Evolutionary conservation across 2,113 vertebrate species (phyloP).

Genomic region (Tor tambroides): DNA sequence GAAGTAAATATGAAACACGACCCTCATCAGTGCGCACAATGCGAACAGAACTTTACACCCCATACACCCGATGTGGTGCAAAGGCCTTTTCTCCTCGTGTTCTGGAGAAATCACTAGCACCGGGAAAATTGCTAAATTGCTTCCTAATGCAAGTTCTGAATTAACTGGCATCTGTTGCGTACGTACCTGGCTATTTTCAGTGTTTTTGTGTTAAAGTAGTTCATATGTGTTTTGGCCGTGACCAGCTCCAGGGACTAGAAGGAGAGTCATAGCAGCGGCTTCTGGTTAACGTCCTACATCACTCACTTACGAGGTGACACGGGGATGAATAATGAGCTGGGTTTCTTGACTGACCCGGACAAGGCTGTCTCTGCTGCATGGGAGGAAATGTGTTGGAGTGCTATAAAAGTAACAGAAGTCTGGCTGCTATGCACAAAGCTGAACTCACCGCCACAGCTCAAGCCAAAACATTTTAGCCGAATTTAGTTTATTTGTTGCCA

Average conservation of each 20-base stretch:
- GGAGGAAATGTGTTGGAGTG: background rate
- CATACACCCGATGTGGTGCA: background rate
- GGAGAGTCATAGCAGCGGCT: background rate
- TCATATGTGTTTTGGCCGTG: background rate
- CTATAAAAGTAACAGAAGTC: background rate
- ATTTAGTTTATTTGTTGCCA: background rate
- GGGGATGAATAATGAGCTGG: constrained; percentile 46
- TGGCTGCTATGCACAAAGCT: background rate
- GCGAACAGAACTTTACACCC: too few species aligned
- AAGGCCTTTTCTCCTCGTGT: background rate
- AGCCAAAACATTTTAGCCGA: background rate
- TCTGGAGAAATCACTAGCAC: background rate
- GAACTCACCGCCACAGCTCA: background rate
- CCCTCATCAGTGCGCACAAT: background rate
- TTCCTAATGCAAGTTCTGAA: background rate
- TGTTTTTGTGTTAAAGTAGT: background rate
- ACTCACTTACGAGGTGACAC: constrained; percentile 35
- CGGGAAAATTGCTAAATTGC: background rate
- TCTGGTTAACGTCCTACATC: constrained; percentile 50
- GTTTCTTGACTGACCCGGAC: background rate
- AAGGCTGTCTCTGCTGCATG: background rate
- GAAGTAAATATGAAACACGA: background rate
- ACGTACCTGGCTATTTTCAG: background rate
- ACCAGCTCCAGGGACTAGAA: background rate
- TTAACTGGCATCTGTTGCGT: background rate